phyloP scores from a whole-genome alignment of 2,888 invertebrate species.

The Cheilosia scutellata region DNA sequence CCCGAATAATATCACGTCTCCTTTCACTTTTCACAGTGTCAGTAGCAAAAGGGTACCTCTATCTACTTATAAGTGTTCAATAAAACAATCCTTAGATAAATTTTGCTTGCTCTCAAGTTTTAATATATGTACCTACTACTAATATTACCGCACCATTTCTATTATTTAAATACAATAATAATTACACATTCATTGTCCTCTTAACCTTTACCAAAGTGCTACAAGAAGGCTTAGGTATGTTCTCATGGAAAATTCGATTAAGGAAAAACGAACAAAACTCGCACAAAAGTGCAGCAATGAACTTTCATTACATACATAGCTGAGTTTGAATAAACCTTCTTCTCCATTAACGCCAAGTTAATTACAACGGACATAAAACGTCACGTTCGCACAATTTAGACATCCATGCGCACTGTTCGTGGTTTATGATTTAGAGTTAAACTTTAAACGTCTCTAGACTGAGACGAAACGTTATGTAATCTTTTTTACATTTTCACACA shows the following conservation, averaged over 20 bases:
- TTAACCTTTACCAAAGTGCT: slow-evolving; percentile 17
- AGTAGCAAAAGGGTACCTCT: no score
- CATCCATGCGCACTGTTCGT: slow-evolving; percentile 23
- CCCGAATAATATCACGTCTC: no score
- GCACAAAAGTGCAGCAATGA: slow-evolving; percentile 37
- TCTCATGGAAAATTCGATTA: slow-evolving; percentile 11
- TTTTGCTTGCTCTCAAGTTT: neutral
- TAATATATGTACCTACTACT: slow-evolving; percentile 17
- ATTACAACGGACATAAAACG: slow-evolving; percentile 48
- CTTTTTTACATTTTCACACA: slow-evolving; percentile 67
- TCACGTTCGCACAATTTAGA: slow-evolving; percentile 19
- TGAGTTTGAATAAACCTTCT: neutral
- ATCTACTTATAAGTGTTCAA: no score
- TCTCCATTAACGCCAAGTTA: slow-evolving; percentile 26
- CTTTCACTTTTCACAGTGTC: no score
- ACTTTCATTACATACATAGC: slow-evolving; percentile 17
- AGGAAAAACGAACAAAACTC: slow-evolving; percentile 12
- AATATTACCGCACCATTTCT: neutral
- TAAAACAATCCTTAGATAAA: no score
- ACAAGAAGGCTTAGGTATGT: neutral
- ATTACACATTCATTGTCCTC: slow-evolving; percentile 23
- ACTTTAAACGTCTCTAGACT: slow-evolving; percentile 18
- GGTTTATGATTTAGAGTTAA: slow-evolving; percentile 58
- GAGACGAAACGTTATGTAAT: slow-evolving; percentile 57
- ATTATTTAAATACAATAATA: slow-evolving; percentile 3